Evolutionary conservation across 2,113 vertebrate genomes (phyloP), one percentile per base, ranked within the genome.

Genomic region (Cheirogaleus medius): DNA sequence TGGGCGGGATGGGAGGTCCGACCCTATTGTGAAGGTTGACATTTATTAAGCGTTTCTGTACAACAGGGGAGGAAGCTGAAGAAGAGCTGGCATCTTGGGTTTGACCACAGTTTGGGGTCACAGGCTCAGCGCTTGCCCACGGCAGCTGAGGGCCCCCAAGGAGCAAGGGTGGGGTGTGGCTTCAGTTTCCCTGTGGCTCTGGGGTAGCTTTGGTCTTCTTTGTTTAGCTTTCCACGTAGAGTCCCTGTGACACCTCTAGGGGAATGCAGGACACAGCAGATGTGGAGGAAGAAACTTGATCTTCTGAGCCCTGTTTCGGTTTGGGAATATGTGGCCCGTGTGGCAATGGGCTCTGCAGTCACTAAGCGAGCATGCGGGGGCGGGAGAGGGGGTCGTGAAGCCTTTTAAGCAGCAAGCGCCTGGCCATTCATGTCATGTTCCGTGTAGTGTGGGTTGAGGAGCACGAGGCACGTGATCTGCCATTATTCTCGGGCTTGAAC

Each of bases 41-140:
- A 0, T 8, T 29, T 32, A 4, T 34, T 32, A 74, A 21, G 27
- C 6, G 29, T 37, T 80, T n/a, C 34, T 49, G 6, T 6, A 15
- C 14, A 66, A 32, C 6, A 63, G 9, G 27, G n/a, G 9, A 76
- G n/a, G 25, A 69, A 17, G 18, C 13, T 1, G 2, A 13, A 20
- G 15, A 29, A 2, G n/a, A 12, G 32, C 4, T 11, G 39, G 42
- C 8, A 14, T 8, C 5, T 0, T 6, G n/a, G 32, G 39, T 17
- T 14, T 47, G 54, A 49, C 4, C 0, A 2, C 34, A 66, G 58
- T 5, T 52, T 52, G 29, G 13, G 23, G 11, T 68, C 78, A 17
- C 0, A 14, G 71, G 8, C 5, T 71, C 3, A 8, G 15, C 2
- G 8, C 15, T 27, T 49, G 39, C 25, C 37, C 14, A 1, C 1